phyloP scores from a whole-genome alignment of 2,888 invertebrate species.

The Drosophila parthenogenetica region DNA sequence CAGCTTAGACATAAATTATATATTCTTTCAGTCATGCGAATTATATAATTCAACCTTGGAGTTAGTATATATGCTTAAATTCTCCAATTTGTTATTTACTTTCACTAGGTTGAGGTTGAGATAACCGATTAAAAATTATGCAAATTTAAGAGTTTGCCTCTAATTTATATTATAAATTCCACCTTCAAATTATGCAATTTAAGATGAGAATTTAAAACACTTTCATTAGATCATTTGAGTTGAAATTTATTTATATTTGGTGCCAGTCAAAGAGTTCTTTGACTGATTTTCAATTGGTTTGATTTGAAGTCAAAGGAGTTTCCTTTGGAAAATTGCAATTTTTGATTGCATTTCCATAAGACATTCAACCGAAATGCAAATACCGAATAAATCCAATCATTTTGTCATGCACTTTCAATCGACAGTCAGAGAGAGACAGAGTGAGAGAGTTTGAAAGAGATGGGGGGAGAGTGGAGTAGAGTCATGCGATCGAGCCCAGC shows the following conservation, averaged over 20 bases:
- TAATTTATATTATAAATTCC: background rate
- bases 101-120: background rate
- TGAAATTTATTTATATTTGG: background rate
- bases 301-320: background rate
- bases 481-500: constrained; percentile 41
- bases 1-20: background rate
- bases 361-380: constrained; percentile 6
- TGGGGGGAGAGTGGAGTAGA: background rate
- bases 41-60: background rate
- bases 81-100: background rate
- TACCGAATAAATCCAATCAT: constrained; percentile 6
- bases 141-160: background rate
- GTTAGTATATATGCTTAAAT: background rate
- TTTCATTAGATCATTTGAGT: background rate
- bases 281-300: background rate
- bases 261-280: no score
- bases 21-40: background rate
- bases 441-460: background rate
- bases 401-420: constrained; percentile 36
- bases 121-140: background rate
- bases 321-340: background rate
- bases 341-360: constrained; percentile 10
- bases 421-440: constrained; percentile 1
- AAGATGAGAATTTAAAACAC: background rate
- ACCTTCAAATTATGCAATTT: background rate